Percentiles rank a stretch among this genome's conserved stretches.
phyloP scores from a whole-genome alignment of 2,888 invertebrate species.

The Tinea trinotella region DNA sequence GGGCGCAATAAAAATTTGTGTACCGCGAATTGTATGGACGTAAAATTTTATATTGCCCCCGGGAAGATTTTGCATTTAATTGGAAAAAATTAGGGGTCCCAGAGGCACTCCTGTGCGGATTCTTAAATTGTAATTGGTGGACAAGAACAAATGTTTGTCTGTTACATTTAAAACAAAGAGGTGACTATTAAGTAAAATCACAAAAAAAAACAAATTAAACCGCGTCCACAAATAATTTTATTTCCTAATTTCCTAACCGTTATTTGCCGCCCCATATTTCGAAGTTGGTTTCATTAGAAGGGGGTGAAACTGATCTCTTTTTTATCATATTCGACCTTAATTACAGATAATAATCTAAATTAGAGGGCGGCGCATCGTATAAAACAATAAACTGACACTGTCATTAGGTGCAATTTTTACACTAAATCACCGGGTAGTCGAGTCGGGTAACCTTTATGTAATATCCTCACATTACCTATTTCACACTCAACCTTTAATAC shows the following conservation, averaged over 20 bases:
- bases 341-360: conserved; percentile 57
- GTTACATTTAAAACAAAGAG: not conserved
- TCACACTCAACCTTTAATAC: conserved; percentile 10
- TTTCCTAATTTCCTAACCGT: conserved; percentile 31
- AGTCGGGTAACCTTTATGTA: conserved; percentile 27
- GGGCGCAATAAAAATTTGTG: conserved; percentile 70
- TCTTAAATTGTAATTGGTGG: conserved; percentile 64
- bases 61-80: conserved; percentile 68
- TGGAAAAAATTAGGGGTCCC: conserved; percentile 66
- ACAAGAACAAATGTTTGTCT: not conserved
- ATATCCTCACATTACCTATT: conserved; percentile 50
- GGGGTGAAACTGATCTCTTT: conserved; percentile 55
- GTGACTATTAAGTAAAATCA: conserved; percentile 4
- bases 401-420: conserved; percentile 39
- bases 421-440: conserved; percentile 13
- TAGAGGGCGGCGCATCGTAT: conserved; percentile 63
- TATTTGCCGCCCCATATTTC: conserved; percentile 35
- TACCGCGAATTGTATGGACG: conserved; percentile 71
- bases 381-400: conserved; percentile 63
- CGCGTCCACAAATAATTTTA: conserved; percentile 11
- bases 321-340: conserved; percentile 47
- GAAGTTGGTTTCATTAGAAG: conserved; percentile 48
- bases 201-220: conserved; percentile 4
- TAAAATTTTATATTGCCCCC: conserved; percentile 68
- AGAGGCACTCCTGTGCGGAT: conserved; percentile 66